Evolutionary conservation across 1,140 invertebrate species (phyloP).

Genomic region (Portunus trituberculatus): DNA sequence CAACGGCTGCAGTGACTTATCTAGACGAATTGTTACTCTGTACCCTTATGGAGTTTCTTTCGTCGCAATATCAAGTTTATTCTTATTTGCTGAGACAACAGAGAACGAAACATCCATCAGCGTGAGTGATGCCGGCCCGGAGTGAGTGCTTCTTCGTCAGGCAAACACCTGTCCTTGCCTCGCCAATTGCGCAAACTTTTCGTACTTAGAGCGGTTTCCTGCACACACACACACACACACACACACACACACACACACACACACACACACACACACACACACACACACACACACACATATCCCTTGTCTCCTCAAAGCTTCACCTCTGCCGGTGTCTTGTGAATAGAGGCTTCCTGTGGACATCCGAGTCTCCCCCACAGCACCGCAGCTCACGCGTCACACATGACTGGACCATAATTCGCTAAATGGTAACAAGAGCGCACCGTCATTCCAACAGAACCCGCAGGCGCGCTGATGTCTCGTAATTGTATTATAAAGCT

Average conservation of each 20-base stretch:
- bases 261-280: background rate
- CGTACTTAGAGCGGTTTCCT: background rate
- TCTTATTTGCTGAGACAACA: background rate
- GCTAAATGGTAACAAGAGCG: too few relatives aligned
- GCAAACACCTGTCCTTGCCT: background rate
- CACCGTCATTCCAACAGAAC: too few relatives aligned
- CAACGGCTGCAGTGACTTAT: too few relatives aligned
- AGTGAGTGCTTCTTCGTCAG: background rate
- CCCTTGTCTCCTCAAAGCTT: background rate
- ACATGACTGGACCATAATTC: too few relatives aligned
- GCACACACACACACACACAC: slow-evolving; percentile 1
- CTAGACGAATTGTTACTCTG: too few relatives aligned
- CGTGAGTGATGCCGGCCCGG: background rate
- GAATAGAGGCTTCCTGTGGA: background rate
- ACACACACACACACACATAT: background rate
- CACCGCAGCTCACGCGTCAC: too few relatives aligned
- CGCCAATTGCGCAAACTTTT: background rate
- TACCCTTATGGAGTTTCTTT: background rate
- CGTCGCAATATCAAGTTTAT: background rate
- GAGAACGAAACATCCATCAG: background rate
- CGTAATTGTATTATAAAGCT: too few relatives aligned
- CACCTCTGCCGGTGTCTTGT: background rate
- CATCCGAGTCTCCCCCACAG: background rate
- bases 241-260: slow-evolving; percentile 20
- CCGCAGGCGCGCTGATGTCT: too few relatives aligned